phyloP scores from a whole-genome alignment of 2,113 vertebrate genomes.

The Spea multiplicata region DNA sequence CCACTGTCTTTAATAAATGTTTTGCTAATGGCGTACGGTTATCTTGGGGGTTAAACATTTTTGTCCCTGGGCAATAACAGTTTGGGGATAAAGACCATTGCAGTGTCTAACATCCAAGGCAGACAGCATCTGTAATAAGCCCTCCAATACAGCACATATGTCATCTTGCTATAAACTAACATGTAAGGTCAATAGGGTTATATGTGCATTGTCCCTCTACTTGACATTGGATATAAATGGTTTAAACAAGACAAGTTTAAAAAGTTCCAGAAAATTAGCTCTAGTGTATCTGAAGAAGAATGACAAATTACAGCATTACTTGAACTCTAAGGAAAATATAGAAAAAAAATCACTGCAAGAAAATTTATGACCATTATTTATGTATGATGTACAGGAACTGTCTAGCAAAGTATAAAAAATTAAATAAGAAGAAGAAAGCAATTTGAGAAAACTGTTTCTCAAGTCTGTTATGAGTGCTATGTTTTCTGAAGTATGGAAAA shows the following conservation, averaged over 20 bases:
- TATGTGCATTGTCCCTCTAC: too few relatives aligned
- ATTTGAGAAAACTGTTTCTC: slow-evolving; percentile 27
- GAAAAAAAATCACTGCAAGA: slow-evolving; percentile 38
- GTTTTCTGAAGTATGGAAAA: slow-evolving; percentile 17
- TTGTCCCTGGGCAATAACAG: too few relatives aligned
- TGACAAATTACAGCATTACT: slow-evolving; percentile 37
- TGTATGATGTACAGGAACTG: slow-evolving; percentile 36
- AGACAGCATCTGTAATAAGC: too few relatives aligned
- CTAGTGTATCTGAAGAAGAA: slow-evolving; percentile 23
- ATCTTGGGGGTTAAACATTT: too few relatives aligned
- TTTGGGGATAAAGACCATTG: too few relatives aligned
- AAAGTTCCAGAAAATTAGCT: slow-evolving; percentile 31
- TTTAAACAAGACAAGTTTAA: neutral
- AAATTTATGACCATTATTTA: slow-evolving; percentile 35
- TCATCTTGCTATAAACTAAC: too few relatives aligned
- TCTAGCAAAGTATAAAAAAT: slow-evolving; percentile 45
- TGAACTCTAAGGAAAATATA: slow-evolving; percentile 35
- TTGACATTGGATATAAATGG: neutral
- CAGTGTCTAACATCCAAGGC: too few relatives aligned
- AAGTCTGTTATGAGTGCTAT: slow-evolving; percentile 19
- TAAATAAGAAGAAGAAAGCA: slow-evolving; percentile 32
- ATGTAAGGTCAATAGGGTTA: too few relatives aligned
- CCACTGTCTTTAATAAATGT: too few relatives aligned
- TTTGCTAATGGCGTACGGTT: too few relatives aligned
- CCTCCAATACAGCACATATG: too few relatives aligned